Evolutionary conservation across 2,797 vertebrate species (phyloP), one percentile per base, ranked within the genome.

Genomic region (Arnoldichthys spilopterus): DNA sequence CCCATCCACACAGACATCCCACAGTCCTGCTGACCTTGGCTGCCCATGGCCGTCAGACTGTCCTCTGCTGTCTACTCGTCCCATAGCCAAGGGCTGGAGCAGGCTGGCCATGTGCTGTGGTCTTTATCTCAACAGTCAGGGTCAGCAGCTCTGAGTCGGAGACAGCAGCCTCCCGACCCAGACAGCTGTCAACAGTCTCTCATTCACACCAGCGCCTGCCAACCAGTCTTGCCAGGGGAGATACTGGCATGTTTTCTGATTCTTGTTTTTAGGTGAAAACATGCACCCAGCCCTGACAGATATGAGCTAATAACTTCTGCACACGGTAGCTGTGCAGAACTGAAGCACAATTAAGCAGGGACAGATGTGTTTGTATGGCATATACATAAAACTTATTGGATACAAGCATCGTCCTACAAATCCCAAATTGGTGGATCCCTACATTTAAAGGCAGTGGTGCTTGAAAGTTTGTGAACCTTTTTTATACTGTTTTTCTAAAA

Each of bases 111-210:
- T 37, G 70, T 67, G 43, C 16, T 34, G 62, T 59, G 40, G 37
- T 59, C 54, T 58, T 43, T 26, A 43, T 59, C 34, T 24, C 67
- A 12, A 30, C 28, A 30, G 37, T 26, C 13, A 58, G 54, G 54
- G 51, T 56, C 69, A 54, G 30, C 51, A 26, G 28, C 20, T 2
- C 53, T 26, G 30, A 40, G 34, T 15, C 49, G 6, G 11, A 37
- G 34, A 72, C 53, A 43, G 34, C 24, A 58, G 15, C 34, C 72
- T 54, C 67, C 43, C 28, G 61, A 69, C 78, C 78, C 45, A 74
- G 72, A 62, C 72, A 69, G 40, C 78, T 79, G 71, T 79, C 78
- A 26, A 47, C 49, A 34, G 53, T 66, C 40, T 64, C 62, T 72
- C 49, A 56, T 47, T 13, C 49, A 15, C 61, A 62, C 34, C 11